Base-by-base conservation (phyloP, 2,797 vertebrate species). In the Antrozous pallidus region DNA sequence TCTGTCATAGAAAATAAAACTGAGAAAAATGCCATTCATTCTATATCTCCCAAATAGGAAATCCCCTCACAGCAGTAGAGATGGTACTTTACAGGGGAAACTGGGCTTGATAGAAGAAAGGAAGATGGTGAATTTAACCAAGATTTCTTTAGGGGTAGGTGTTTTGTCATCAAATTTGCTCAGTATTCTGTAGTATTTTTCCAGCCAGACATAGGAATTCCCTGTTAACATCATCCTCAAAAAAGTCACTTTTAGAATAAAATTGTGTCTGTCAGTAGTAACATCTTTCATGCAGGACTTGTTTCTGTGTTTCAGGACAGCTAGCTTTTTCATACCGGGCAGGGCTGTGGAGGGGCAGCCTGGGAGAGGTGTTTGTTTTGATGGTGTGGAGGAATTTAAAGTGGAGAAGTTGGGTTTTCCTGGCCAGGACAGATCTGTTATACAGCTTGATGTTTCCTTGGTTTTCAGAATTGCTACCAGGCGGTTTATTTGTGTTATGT, bases 401-500 rank as follows among this genome's bases (percentile, higher is more conserved):
- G 84, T 51, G 38, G 36, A 36, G 20, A 45, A 40, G 22, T 91
- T 88, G 88, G 85, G 36, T 63, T 81, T 95, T 94, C 58, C 58
- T 14, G 28, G 56, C 8, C 38, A 90, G 54, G 20, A 18, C 36
- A 63, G 56, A 69, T 85, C 22, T 22, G 33, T 81, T 90, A 28
- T 33, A 63, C 12, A 79, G 67, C 75, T 40, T 67, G 73, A 88
- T 77, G 38, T 81, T 95, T 67, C 56, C 40, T 93, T 90, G 67
- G 90, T 94, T 73, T 93, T 90, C 45, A 42, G 96, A 95, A 94
- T 82, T 90, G 86, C 91, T 84, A 70, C 91, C 74, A 58, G 77
- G 97, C 94, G 94, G 40, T 94, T 95, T 94, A 95, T 97, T 96
- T 97, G 83, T 96, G 83, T 97, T 96, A 96, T 95, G 97, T 8